Evolutionary conservation across 92 coral and sea anemone species (phyloP).

Genomic region (Chrysogorgia sp.): DNA sequence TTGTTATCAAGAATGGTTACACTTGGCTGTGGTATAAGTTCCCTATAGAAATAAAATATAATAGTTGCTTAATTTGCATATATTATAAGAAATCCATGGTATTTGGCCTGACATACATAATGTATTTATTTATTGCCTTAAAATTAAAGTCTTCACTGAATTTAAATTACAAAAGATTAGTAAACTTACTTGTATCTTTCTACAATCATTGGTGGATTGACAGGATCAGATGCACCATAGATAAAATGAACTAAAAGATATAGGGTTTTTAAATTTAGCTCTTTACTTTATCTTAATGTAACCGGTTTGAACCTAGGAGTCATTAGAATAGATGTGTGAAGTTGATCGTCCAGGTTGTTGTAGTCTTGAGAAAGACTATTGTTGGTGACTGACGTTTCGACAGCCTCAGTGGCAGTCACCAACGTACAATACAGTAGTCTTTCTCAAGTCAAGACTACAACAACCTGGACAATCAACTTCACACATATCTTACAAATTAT

Average conservation of each 20-base stretch:
- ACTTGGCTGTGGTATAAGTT: slow-evolving; percentile 76
- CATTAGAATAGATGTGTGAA: too few species aligned
- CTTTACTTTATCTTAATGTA: too few species aligned
- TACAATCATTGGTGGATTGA: slow-evolving; percentile 84
- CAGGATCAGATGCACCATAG: slow-evolving; percentile 94
- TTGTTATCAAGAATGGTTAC: slow-evolving; percentile 58
- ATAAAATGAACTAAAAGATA: slow-evolving; percentile 74
- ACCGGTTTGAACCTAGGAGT: too few species aligned
- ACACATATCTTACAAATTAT: too few species aligned
- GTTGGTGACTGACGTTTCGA: too few species aligned
- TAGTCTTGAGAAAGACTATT: too few species aligned
- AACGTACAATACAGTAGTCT: too few species aligned
- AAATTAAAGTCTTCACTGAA: not conserved
- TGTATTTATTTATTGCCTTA: not conserved
- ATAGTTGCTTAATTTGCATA: not conserved
- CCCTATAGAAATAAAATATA: slow-evolving; percentile 42
- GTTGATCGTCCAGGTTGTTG: too few species aligned
- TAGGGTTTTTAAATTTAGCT: not conserved
- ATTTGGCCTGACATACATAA: not conserved
- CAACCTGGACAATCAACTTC: too few species aligned
- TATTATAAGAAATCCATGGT: not conserved
- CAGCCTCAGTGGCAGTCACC: too few species aligned
- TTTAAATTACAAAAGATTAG: not conserved
- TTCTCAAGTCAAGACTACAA: too few species aligned
- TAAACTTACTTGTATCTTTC: slow-evolving; percentile 74